Conservation (phyloP, 1,140 invertebrate genomes). For the Drosophila lowei region DNA sequence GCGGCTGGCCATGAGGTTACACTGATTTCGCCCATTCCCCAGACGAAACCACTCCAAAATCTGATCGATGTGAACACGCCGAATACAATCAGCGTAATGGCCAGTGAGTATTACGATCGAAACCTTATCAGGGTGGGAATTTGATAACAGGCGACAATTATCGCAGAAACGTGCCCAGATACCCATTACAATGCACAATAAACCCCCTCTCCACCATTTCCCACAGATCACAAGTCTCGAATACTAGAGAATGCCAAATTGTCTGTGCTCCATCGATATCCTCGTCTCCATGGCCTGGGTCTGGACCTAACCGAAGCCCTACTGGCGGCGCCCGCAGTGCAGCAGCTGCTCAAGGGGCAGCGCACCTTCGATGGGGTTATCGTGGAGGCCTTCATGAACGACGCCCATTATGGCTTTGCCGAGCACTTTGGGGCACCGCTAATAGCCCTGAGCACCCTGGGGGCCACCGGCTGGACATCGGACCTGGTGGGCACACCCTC, state of each 20-base stretch:
- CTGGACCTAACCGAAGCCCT: constrained; percentile 40
- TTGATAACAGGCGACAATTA: constrained; percentile 12
- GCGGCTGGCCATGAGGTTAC: constrained; percentile 85
- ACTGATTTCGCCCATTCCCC: constrained; percentile 84
- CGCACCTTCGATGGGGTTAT: constrained; percentile 73
- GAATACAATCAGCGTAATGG: constrained; percentile 36
- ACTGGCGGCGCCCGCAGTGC: constrained; percentile 49
- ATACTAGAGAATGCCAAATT: constrained; percentile 29
- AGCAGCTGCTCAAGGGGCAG: constrained; percentile 48
- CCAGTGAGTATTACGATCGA: constrained; percentile 33
- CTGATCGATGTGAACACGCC: constrained; percentile 80
- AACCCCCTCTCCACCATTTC: neutral
- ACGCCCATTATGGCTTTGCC: constrained; percentile 69
- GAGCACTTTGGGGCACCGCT: constrained; percentile 70
- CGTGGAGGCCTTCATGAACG: constrained; percentile 68
- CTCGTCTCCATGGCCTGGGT: constrained; percentile 40
- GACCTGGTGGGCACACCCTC: constrained; percentile 79
- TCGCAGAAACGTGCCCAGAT: neutral
- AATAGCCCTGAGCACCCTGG: constrained; percentile 63
- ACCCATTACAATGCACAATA: no score
- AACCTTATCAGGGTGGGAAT: constrained; percentile 30
- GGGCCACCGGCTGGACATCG: constrained; percentile 66
- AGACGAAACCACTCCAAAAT: constrained; percentile 83
- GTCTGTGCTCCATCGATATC: constrained; percentile 19
- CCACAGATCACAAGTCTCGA: constrained; percentile 23